Percentiles rank a stretch among this genome's conserved stretches.
Evolutionary conservation across 2,113 vertebrate genomes (phyloP).

Genomic region (Willisornis vidua): DNA sequence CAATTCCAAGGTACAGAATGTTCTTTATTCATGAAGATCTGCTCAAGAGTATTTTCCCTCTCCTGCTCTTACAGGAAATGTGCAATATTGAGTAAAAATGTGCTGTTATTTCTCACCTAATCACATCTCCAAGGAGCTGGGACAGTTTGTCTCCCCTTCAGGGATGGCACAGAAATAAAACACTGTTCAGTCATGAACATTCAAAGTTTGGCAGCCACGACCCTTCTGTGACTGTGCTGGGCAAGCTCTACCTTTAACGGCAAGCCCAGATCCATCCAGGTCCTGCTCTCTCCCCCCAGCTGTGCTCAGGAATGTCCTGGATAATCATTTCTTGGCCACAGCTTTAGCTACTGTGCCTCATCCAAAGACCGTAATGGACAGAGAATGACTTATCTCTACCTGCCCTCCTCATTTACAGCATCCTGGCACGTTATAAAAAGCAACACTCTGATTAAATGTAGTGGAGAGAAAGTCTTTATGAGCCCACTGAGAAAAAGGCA

Average conservation of each 20-base stretch:
- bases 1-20: background rate
- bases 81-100: fast-evolving
- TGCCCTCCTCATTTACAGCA: background rate
- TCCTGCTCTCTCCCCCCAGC: background rate
- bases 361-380: background rate
- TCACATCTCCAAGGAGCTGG: background rate
- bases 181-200: fast-evolving
- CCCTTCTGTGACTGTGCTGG: background rate
- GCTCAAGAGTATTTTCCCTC: background rate
- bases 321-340: background rate
- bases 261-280: background rate
- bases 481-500: background rate
- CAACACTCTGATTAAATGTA: background rate
- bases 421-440: background rate
- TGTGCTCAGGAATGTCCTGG: background rate
- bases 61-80: background rate
- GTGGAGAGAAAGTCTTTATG: background rate
- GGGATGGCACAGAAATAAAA: background rate
- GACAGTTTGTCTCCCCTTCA: background rate
- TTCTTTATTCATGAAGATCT: background rate
- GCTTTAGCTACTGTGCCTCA: background rate
- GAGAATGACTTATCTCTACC: background rate
- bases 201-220: background rate
- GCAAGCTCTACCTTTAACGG: background rate
- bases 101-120: background rate